Base-by-base conservation (phyloP, 2,888 invertebrate species). In the Drosophila yooni region DNA sequence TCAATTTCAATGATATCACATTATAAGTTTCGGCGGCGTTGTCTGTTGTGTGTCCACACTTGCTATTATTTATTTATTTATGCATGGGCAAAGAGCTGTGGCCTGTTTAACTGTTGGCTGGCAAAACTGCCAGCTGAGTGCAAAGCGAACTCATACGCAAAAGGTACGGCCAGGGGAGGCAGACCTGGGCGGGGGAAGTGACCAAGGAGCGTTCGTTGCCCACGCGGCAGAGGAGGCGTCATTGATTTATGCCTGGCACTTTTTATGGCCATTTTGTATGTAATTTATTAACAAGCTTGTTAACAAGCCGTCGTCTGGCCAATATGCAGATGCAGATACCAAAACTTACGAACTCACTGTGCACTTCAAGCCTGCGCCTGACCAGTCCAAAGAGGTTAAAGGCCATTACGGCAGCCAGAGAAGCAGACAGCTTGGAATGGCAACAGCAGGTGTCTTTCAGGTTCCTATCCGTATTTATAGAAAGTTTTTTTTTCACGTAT, bases 271-370 rank as follows among this genome's bases (percentile, higher is more conserved):
- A 88, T 89, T 89, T 88, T 88, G 88, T 89, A 88, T 86, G 83
- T 88, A 88, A 89, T 89, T 89, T 89, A 88, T 88, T 88, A 88
- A 88, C 88, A 88, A 89, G 89, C 88, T 88, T 89, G 88, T 89
- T 89, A 88, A 88, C 89, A 88, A 86, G 56, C 56, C 56, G 74
- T 79, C 75, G 74, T 76, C 64, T 73, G 74, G 72, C 76, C 82
- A 82, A 80, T 77, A 81, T 81, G 76, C 81, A 82, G 70, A 83
- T 82, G 80, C 77, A 80, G 80, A 78, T 80, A 80, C 62, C 56
- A 58, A 68, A 27, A 56, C 56, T 56, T 54, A 54, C 54, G 11
- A 36, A 56, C 60, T 50, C 51, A 57, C 64, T 57, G 69, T 58
- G 65, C 67, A 54, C 69, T 52, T 53, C 68, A 74, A 72, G 74